phyloP scores from a whole-genome alignment of 2,888 invertebrate genomes.

The Leucoma salicis region DNA sequence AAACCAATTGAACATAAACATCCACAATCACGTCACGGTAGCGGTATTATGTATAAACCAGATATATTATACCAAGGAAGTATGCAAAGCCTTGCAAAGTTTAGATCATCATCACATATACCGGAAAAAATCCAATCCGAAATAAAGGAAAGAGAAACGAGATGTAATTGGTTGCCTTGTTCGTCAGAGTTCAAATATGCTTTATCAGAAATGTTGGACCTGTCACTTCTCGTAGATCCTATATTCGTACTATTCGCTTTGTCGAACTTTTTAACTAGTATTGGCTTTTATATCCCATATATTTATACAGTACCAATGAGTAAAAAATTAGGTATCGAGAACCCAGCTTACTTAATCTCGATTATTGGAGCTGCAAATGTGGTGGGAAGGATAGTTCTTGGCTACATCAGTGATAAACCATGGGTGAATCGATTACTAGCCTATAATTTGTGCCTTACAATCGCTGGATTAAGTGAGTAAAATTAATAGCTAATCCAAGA shows the following conservation, averaged over 20 bases:
- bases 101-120: constrained; percentile 65
- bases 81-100: constrained; percentile 79
- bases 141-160: constrained; percentile 67
- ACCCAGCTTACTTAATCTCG: constrained; percentile 88
- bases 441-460: constrained; percentile 93
- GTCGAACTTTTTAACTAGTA: constrained; percentile 97
- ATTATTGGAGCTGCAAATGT: constrained; percentile 94
- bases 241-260: constrained; percentile 94
- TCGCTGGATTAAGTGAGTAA: constrained; percentile 92
- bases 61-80: constrained; percentile 95
- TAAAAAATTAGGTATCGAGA: constrained; percentile 81
- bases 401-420: constrained; percentile 93
- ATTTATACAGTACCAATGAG: constrained; percentile 91
- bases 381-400: constrained; percentile 93
- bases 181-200: constrained; percentile 87
- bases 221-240: constrained; percentile 91
- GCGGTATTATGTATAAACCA: constrained; percentile 91
- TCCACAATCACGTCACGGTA: constrained; percentile 76
- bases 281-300: constrained; percentile 97
- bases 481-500: background rate
- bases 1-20: constrained; percentile 66
- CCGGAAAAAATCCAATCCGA: constrained; percentile 59
- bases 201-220: constrained; percentile 91
- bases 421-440: constrained; percentile 95
- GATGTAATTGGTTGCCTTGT: constrained; percentile 84